Evolutionary conservation across 2,888 invertebrate species (phyloP).

Genomic region (Aphelenchoides bicaudatus): DNA sequence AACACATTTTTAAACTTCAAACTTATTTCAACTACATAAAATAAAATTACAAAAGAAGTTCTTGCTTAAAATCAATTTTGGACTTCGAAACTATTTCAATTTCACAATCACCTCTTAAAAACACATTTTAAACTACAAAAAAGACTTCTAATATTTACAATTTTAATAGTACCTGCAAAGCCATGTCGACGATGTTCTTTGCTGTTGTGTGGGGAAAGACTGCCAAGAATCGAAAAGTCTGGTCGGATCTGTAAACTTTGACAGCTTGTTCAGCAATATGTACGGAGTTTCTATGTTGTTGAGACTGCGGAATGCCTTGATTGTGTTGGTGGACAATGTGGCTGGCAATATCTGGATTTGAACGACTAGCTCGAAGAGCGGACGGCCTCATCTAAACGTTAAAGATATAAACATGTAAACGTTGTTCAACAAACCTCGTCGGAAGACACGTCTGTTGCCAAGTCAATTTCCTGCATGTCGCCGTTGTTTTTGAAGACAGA

Average conservation of each 20-base stretch:
- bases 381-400: constrained; percentile 21
- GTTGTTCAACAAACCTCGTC: constrained; percentile 41
- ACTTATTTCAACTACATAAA: no score
- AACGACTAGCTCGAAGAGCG: constrained; percentile 55
- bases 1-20: no score
- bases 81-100: no score
- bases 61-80: background rate
- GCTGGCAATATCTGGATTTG: constrained; percentile 62
- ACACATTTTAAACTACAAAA: no score
- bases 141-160: no score
- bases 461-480: constrained; percentile 30
- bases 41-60: no score
- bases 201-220: constrained; percentile 80
- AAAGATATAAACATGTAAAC: constrained; percentile 2
- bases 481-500: constrained; percentile 46
- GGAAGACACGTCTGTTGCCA: constrained; percentile 31
- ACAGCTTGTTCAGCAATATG: constrained; percentile 88
- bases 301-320: constrained; percentile 10
- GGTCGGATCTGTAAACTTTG: constrained; percentile 79
- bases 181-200: constrained; percentile 85
- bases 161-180: constrained; percentile 71
- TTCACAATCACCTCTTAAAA: no score
- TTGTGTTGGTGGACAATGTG: constrained; percentile 26
- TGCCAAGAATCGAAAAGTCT: constrained; percentile 91
- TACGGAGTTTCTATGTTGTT: constrained; percentile 12